Base-by-base conservation (phyloP, 2,797 vertebrate genomes). In the Sebastes aleutianus region DNA sequence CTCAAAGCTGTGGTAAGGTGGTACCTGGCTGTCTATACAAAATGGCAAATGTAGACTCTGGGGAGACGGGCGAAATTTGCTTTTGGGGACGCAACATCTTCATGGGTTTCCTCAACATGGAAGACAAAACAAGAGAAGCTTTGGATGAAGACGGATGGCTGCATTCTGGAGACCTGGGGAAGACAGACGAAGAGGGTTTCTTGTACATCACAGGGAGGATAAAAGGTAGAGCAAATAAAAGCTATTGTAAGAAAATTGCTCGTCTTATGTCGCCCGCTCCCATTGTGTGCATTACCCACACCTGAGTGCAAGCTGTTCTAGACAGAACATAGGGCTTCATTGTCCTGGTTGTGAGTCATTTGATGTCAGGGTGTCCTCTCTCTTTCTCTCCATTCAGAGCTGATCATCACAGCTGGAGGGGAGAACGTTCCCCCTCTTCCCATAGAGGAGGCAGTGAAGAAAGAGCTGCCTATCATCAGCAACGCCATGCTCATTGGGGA, bases 61-160 rank as follows among this genome's bases (percentile, higher is more conserved):
- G 95, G 1, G 97, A 96, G 67, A 91, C 83, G 0, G 97, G 97
- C 5, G 96, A 98, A 91, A 95, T 98, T 85, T 97, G 97, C 85
- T 95, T 97, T 80, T 98, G 96, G 97, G 97, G 97, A 72, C 95
- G 97, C 29, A 97, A 94, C 11, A 72, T 98, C 88, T 98, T 98
- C 91, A 98, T 97, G 97, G 97, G 97, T 71, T 98, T 97, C 84
- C 94, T 97, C 72, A 97, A 98, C 91, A 96, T 97, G 96, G 95
- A 97, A 82, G 96, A 96, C 68, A 96, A 96, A 92, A 98, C 97
- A 2, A 88, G 91, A 59, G 96, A 97, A 74, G 92, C 91, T 50
- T 91, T 97, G 34, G 96, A 97, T 68, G 88, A 96, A 6, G 96
- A 97, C 1, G 96, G 96, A 56, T 97, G 97, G 97, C 93, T 98